These are phyloP conservation scores for Metalampra italica DNA, from an alignment of 2,888 invertebrate species.

Conservation along the genomic window DNA sequence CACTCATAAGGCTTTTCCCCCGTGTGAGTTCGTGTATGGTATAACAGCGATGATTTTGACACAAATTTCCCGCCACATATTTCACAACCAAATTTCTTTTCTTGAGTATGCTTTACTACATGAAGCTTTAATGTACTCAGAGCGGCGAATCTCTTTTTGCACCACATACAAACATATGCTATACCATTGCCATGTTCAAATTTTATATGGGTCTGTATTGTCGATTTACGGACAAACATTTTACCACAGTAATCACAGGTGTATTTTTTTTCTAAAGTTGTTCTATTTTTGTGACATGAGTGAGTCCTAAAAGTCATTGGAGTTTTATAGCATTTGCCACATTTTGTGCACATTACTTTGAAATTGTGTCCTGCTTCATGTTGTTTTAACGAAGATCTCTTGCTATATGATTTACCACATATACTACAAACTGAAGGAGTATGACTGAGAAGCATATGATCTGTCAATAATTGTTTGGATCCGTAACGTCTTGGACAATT, in stretches of 20 bases:
- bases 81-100: slow-evolving; percentile 21
- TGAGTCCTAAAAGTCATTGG: slow-evolving; percentile 9
- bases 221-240: slow-evolving; percentile 11
- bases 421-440: slow-evolving; percentile 12
- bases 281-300: slow-evolving; percentile 9
- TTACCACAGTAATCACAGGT: slow-evolving; percentile 17
- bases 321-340: slow-evolving; percentile 15
- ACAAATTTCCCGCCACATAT: slow-evolving; percentile 21
- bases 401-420: slow-evolving; percentile 19
- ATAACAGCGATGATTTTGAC: slow-evolving; percentile 16
- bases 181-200: slow-evolving; percentile 12
- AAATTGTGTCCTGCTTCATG: slow-evolving; percentile 14
- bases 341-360: slow-evolving; percentile 13
- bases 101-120: slow-evolving; percentile 21
- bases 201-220: slow-evolving; percentile 15
- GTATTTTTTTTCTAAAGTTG: slow-evolving; percentile 7
- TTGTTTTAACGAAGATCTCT: slow-evolving; percentile 11
- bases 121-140: slow-evolving; percentile 16
- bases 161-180: slow-evolving; percentile 12
- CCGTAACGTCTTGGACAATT: slow-evolving; percentile 17
- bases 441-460: slow-evolving; percentile 14
- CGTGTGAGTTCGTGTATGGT: slow-evolving; percentile 20
- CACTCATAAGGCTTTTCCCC: slow-evolving; percentile 22
- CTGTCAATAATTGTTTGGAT: slow-evolving; percentile 9
- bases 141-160: slow-evolving; percentile 16